Evolutionary conservation across 2,113 vertebrate species (phyloP).

Genomic region (Triplophysa rosa): DNA sequence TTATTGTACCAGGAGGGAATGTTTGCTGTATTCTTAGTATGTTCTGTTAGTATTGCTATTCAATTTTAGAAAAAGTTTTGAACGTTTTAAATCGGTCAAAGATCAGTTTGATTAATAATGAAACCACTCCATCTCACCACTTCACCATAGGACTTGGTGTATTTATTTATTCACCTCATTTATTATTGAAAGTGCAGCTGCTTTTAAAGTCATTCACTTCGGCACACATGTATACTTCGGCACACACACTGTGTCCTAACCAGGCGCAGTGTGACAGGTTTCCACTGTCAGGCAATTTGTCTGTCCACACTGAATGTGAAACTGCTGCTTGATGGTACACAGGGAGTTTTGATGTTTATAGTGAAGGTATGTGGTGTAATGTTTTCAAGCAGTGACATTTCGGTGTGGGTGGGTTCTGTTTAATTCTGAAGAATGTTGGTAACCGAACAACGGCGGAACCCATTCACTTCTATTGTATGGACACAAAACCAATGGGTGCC

Average conservation of each 20-base stretch:
- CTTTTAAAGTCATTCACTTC: slow-evolving; percentile 30
- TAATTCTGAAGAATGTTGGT: too few relatives aligned
- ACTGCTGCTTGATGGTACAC: too few relatives aligned
- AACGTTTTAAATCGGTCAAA: background rate
- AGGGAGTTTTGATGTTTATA: too few relatives aligned
- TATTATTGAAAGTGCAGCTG: slow-evolving; percentile 29
- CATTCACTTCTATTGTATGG: too few relatives aligned
- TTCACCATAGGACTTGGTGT: slow-evolving; percentile 26
- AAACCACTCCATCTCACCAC: slow-evolving; percentile 34
- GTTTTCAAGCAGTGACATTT: too few relatives aligned
- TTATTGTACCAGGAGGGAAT: background rate
- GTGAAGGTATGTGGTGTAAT: too few relatives aligned
- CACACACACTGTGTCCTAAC: background rate
- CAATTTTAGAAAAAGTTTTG: background rate
- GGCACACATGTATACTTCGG: background rate
- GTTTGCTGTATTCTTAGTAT: background rate
- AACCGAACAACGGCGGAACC: too few relatives aligned
- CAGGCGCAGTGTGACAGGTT: background rate
- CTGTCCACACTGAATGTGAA: too few relatives aligned
- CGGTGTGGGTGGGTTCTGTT: too few relatives aligned
- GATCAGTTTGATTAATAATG: slow-evolving; percentile 1
- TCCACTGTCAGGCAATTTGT: background rate
- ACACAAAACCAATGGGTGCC: too few relatives aligned
- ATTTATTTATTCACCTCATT: slow-evolving; percentile 38
- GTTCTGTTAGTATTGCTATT: too few relatives aligned